phyloP scores from a whole-genome alignment of 1,140 invertebrate species.

The Ptiloglossa arizonensis region DNA sequence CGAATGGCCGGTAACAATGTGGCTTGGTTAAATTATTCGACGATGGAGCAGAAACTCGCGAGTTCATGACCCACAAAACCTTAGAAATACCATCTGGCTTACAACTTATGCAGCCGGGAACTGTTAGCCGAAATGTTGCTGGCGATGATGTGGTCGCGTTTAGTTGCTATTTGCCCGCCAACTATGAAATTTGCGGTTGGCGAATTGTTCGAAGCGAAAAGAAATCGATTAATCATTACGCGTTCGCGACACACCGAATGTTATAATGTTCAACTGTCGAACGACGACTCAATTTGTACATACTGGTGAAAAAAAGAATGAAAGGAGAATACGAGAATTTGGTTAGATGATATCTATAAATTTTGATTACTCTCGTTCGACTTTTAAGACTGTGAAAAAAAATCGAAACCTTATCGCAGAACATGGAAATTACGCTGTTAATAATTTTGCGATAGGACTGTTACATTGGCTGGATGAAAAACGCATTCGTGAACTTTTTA shows the following conservation, averaged over 20 bases:
- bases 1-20: not conserved
- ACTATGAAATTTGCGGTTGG: slow-evolving; percentile 17
- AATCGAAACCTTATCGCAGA: too few species aligned
- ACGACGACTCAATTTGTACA: too few species aligned
- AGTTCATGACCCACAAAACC: slow-evolving; percentile 25
- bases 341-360: too few species aligned
- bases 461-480: too few species aligned
- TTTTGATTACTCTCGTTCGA: too few species aligned
- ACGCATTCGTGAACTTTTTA: too few species aligned
- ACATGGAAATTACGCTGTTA: too few species aligned
- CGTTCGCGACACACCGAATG: not conserved
- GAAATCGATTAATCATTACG: slow-evolving; percentile 27
- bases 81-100: slow-evolving; percentile 35
- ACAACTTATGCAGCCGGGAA: slow-evolving; percentile 1
- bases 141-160: slow-evolving; percentile 13
- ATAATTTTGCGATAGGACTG: too few species aligned
- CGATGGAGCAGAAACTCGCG: not conserved
- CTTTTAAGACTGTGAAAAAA: too few species aligned
- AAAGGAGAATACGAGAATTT: too few species aligned
- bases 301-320: too few species aligned
- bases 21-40: not conserved
- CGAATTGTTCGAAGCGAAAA: not conserved
- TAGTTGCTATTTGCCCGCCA: slow-evolving; percentile 3
- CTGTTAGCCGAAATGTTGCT: slow-evolving; percentile 28
- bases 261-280: not conserved